phyloP scores from a whole-genome alignment of 2,888 invertebrate genomes.

The Tachina grossa region DNA sequence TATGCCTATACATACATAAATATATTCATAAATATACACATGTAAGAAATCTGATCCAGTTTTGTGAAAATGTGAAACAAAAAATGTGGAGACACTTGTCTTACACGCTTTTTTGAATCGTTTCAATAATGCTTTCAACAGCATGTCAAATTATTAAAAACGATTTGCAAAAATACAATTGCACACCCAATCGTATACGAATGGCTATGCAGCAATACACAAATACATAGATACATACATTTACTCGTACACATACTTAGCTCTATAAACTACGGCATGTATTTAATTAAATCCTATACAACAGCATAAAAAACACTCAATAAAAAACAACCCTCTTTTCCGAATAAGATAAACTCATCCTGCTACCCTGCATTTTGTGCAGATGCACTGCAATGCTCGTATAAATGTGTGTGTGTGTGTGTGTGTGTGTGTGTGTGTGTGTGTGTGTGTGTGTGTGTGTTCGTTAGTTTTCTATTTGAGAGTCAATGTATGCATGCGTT shows the following conservation, averaged over 20 bases:
- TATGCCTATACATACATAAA: no score
- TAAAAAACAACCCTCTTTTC: conserved; percentile 58
- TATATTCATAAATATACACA: no score
- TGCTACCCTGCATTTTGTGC: conserved; percentile 65
- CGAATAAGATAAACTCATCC: conserved; percentile 32
- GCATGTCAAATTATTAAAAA: conserved; percentile 55
- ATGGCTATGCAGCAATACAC: not conserved
- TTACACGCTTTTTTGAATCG: conserved; percentile 27
- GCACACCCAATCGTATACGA: conserved; percentile 13
- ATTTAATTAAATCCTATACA: conserved; percentile 58
- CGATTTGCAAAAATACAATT: conserved; percentile 45
- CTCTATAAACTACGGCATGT: conserved; percentile 1
- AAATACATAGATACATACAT: not conserved
- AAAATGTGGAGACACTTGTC: conserved; percentile 43
- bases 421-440: conserved; percentile 15
- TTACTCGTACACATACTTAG: not conserved
- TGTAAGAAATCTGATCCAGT: not conserved
- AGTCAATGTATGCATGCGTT: conserved; percentile 29
- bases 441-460: conserved; percentile 7
- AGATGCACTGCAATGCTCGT: conserved; percentile 43
- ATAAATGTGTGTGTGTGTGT: not conserved
- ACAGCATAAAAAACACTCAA: conserved; percentile 42
- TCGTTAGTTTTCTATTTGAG: not conserved
- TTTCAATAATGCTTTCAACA: conserved; percentile 59
- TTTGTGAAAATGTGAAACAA: conserved; percentile 6